Evolutionary conservation across 1,140 invertebrate genomes (phyloP).

Genomic region (Hylaeus volcanicus): DNA sequence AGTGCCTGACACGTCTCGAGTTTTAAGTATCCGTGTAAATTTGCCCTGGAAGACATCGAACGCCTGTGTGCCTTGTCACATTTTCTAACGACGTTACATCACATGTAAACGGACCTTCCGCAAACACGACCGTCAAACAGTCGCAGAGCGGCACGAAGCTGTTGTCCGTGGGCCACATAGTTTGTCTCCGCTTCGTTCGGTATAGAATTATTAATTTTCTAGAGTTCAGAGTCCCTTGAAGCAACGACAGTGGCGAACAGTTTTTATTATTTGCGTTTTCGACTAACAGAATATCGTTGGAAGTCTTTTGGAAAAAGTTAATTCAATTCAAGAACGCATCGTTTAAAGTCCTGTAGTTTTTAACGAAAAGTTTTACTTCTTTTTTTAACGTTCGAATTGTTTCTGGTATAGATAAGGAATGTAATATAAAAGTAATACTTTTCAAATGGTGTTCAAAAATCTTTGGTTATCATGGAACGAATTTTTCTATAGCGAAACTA

Average conservation of each 20-base stretch:
- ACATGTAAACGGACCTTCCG: slow-evolving; percentile 53
- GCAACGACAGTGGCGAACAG: neutral
- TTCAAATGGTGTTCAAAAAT: no score
- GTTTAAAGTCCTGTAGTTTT: no score
- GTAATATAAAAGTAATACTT: no score
- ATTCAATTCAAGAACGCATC: no score
- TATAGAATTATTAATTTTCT: slow-evolving; percentile 32
- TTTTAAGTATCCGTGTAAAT: slow-evolving; percentile 60
- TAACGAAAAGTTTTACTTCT: no score
- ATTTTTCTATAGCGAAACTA: no score
- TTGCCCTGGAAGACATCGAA: slow-evolving; percentile 52
- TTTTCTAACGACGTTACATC: slow-evolving; percentile 61
- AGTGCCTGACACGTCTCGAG: neutral
- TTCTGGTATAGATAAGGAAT: no score
- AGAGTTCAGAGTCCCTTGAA: no score
- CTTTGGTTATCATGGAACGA: no score
- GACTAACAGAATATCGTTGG: no score
- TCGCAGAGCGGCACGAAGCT: slow-evolving; percentile 51
- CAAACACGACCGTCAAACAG: slow-evolving; percentile 65
- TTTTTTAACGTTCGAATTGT: no score
- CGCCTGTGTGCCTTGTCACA: slow-evolving; percentile 62
- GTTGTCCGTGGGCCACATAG: slow-evolving; percentile 41
- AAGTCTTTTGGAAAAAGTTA: no score
- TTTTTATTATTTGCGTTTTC: neutral
- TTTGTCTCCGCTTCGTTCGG: slow-evolving; percentile 6